Evolutionary conservation across 2,888 invertebrate genomes (phyloP), one percentile per base, ranked within the genome.

Genomic region (Oegoconia quadripuncta): DNA sequence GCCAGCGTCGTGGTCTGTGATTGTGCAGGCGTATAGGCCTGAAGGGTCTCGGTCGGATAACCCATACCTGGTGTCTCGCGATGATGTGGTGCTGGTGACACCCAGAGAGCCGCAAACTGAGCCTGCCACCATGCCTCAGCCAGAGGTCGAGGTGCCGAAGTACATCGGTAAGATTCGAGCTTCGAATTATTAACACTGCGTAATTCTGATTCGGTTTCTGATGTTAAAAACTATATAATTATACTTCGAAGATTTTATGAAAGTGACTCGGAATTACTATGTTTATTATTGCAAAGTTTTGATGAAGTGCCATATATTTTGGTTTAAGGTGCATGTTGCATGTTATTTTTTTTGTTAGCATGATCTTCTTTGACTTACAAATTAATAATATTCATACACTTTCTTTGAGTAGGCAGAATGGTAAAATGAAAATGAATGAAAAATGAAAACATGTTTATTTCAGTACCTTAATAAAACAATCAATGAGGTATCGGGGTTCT

Each of bases 1-100:
- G 52, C 92, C 97, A 3, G 93, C 93, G 0, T 92, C 94, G 31
- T 93, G 94, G 91, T 90, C 92, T 9, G 90, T 95, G 5, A 89
- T 90, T 0, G 89, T 97, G 9, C 91, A 91, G 60, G 93, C 94
- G 0, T 79, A 91, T 47, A 92, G 92, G 12, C 93, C 94, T 0
- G 91, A 92, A n/a, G 90, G 90, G 18, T 63, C 79, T 9, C 79
- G 74, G 48, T 34, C 41, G 7, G 52, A 54, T 41, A 50, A 46
- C 47, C 58, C 54, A 13, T 67, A 59, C 48, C 46, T 78, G 36
- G 58, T 75, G 40, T 46, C 64, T 16, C 53, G 62, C 12, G 34
- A 34, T 9, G 40, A 39, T 1, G 45, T 47, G 11, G 40, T 44
- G 3, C 32, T 39, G 20, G 44, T 53, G 37, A 51, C 61, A n/a